phyloP scores from a whole-genome alignment of 2,888 invertebrate genomes.

The Acrobasis consociella region DNA sequence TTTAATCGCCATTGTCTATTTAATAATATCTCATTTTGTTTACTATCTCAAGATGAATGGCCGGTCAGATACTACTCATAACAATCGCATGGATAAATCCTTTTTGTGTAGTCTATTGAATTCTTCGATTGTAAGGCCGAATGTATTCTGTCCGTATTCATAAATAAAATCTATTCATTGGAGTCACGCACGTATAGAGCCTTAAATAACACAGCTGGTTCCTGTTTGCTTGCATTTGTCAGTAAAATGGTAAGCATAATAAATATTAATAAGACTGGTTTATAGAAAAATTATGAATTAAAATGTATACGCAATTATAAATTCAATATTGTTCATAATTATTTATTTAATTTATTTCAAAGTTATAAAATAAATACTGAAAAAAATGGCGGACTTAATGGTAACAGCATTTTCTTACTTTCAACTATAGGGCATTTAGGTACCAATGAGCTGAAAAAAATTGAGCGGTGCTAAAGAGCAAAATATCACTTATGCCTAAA shows the following conservation, averaged over 20 bases:
- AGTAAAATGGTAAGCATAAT: not conserved
- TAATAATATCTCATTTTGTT: not conserved
- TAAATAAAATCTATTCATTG: not conserved
- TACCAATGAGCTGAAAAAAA: no score
- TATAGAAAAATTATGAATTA: no score
- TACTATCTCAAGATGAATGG: conserved; percentile 2
- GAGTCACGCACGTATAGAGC: not conserved
- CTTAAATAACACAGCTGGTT: not conserved
- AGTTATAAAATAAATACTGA: no score
- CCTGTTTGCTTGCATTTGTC: not conserved
- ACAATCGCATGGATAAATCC: not conserved
- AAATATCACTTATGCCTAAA: no score
- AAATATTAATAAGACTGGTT: no score
- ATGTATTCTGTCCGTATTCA: not conserved
- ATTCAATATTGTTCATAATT: no score
- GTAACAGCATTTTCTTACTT: no score
- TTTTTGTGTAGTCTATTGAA: not conserved
- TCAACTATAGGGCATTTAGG: no score
- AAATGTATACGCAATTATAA: no score
- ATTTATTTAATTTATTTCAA: no score
- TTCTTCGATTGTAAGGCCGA: not conserved
- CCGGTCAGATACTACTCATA: not conserved
- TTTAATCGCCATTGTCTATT: not conserved
- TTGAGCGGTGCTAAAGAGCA: no score
- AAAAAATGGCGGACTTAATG: no score